Evolutionary conservation across 2,888 invertebrate species (phyloP), one percentile per base, ranked within the genome.

Genomic region (Plusia festucae): DNA sequence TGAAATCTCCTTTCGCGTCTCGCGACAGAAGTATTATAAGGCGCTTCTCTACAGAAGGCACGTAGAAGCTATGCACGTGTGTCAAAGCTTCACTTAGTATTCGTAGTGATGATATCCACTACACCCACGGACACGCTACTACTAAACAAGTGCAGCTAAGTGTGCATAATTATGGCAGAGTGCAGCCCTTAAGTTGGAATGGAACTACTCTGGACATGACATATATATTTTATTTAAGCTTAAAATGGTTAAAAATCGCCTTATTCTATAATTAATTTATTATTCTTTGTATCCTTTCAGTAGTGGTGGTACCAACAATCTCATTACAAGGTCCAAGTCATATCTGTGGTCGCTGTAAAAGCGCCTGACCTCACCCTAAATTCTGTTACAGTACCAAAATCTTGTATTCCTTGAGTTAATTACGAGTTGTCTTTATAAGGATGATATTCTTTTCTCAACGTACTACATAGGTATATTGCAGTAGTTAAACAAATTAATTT

Each of bases 1-100:
- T 87, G 81, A 73, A 78, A 83, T 81, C 85, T 84, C 83, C 87
- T 86, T 88, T 87, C 86, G 84, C 84, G 81, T 86, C 87, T 87
- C 86, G 84, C 84, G 81, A 82, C 84, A 83, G 85, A 88, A 87
- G 88, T 85, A 86, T 83, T 78, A 79, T 81, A n/a, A n/a, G n/a
- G n/a, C n/a, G n/a, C n/a, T n/a, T n/a, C n/a, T n/a, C n/a, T n/a
- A n/a, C n/a, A n/a, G n/a, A n/a, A n/a, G n/a, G n/a, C n/a, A n/a
- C n/a, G n/a, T n/a, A n/a, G n/a, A n/a, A n/a, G n/a, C n/a, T n/a
- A n/a, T n/a, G n/a, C n/a, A n/a, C n/a, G n/a, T n/a, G n/a, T n/a
- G n/a, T n/a, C n/a, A n/a, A n/a, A n/a, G n/a, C n/a, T n/a, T n/a
- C n/a, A n/a, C n/a, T n/a, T n/a, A n/a, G n/a, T n/a, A n/a, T n/a